Conservation (phyloP, 2,888 invertebrate species). For the Coecobrya sp. region DNA sequence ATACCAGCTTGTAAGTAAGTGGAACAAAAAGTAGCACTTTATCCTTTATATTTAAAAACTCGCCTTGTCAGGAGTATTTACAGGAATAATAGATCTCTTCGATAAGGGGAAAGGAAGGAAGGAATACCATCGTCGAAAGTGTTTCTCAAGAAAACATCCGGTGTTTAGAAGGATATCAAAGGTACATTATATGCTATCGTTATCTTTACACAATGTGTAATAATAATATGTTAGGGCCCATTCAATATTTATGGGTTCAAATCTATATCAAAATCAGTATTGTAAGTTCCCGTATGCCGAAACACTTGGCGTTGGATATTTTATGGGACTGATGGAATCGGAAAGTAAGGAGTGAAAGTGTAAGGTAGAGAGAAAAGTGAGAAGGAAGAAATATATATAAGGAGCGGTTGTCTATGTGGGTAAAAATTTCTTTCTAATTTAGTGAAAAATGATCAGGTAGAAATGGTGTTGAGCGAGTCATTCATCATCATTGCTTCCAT, state of each 20-base stretch:
- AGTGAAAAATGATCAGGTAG: slow-evolving; percentile 47
- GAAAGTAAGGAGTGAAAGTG: too few species aligned
- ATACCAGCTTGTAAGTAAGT: too few species aligned
- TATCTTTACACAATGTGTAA: neutral
- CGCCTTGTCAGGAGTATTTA: neutral
- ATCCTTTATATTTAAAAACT: too few species aligned
- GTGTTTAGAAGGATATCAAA: too few species aligned
- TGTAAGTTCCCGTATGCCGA: neutral
- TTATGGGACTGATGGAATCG: too few species aligned
- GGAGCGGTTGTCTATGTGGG: neutral
- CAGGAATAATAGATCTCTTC: slow-evolving; percentile 3
- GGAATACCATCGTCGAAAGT: neutral
- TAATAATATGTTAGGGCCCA: neutral
- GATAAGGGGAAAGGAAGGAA: slow-evolving; percentile 1
- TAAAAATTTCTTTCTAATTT: slow-evolving; percentile 2
- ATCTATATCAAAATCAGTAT: neutral
- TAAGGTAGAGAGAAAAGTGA: too few species aligned
- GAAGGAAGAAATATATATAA: neutral
- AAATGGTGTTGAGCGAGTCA: neutral
- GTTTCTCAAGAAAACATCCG: too few species aligned
- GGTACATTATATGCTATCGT: too few species aligned
- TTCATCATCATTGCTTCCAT: slow-evolving; percentile 24
- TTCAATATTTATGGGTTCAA: neutral
- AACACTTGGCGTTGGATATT: too few species aligned
- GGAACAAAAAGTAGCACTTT: too few species aligned